Evolutionary conservation across 2,797 vertebrate genomes (phyloP).

Genomic region (Gymnoscopelus braueri): DNA sequence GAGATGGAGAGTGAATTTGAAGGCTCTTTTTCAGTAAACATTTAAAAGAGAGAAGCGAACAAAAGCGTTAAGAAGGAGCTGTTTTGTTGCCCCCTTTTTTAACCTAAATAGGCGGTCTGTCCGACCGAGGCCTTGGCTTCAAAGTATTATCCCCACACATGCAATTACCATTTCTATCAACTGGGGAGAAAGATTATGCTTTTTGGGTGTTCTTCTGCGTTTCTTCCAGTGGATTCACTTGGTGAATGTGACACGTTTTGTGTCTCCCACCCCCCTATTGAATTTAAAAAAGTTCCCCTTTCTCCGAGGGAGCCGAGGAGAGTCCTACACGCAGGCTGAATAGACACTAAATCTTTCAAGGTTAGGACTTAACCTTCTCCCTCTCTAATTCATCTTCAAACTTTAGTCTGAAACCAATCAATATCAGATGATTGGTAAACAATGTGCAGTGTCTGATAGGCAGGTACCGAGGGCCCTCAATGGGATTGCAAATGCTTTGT

Average conservation of each 20-base stretch:
- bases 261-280: conserved; percentile 92
- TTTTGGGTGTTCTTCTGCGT: conserved; percentile 99
- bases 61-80: conserved; percentile 84
- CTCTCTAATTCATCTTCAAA: conserved; percentile 97
- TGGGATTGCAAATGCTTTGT: conserved; percentile 99
- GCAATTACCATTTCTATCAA: conserved; percentile 98
- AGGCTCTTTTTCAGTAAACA: conserved; percentile 86
- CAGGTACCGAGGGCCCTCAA: conserved; percentile 97
- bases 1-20: conserved; percentile 82
- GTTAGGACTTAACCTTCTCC: conserved; percentile 99
- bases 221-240: conserved; percentile 99
- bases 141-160: conserved; percentile 89
- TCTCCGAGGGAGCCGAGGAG: conserved; percentile 89
- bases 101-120: conserved; percentile 88
- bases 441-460: conserved; percentile 99
- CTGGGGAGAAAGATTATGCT: conserved; percentile 97
- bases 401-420: conserved; percentile 99
- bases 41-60: conserved; percentile 83
- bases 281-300: conserved; percentile 96
- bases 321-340: conserved; percentile 95
- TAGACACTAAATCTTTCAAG: conserved; percentile 99
- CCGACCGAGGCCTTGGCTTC: conserved; percentile 80
- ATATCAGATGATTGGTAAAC: conserved; percentile 99
- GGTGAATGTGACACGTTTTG: conserved; percentile 99
- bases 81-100: conserved; percentile 86